Base-by-base conservation (phyloP, 2,113 vertebrate genomes). In the Petaurus breviceps region DNA sequence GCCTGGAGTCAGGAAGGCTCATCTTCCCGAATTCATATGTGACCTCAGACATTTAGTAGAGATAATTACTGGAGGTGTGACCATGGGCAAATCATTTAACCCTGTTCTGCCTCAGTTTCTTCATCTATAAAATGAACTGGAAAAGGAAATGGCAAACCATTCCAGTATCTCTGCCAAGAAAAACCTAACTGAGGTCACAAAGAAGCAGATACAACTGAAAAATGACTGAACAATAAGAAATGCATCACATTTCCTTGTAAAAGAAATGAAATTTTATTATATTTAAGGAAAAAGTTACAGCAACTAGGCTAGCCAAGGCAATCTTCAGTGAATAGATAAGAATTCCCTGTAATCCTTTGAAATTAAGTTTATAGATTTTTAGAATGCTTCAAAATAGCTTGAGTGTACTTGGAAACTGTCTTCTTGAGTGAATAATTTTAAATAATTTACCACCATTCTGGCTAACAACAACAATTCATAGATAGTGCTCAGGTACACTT, bases 401-500 rank as follows among this genome's bases (percentile, higher is more conserved):
- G 54, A 91, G n/a, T n/a, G 61, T 92, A 91, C 77, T 93, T 77
- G 47, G 91, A 95, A 93, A 9, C 43, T 94, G 50, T 89, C 92
- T 92, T 93, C 90, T 31, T 54, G n/a, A 77, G 0, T 77, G 19
- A n/a, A 43, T 77, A 77, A n/a, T 94, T 96, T 92, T 43, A 61
- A 93, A 54, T 31, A 92, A 26, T 51, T 10, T 94, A 25, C 92
- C 22, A n/a, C 3, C 19, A 43, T 77, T 77, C 37, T 77, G 49
- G 61, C 14, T 89, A 94, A n/a, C 3, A 37, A 68, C 31, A 68
- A n/a, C 37, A n/a, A 77, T 77, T 77, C 16, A 50, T n/a, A 90
- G 91, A 90, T 50, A 90, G 95, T 46, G 94, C 3, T 90, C 93
- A 95, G 93, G 37, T 43, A 51, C 53, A 94, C 46, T 51, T 91